Percentiles rank a stretch among this genome's conserved stretches.
These are phyloP conservation scores for Dasyurus viverrinus DNA, from an alignment of 2,113 vertebrate species.

Conservation along the genomic window DNA sequence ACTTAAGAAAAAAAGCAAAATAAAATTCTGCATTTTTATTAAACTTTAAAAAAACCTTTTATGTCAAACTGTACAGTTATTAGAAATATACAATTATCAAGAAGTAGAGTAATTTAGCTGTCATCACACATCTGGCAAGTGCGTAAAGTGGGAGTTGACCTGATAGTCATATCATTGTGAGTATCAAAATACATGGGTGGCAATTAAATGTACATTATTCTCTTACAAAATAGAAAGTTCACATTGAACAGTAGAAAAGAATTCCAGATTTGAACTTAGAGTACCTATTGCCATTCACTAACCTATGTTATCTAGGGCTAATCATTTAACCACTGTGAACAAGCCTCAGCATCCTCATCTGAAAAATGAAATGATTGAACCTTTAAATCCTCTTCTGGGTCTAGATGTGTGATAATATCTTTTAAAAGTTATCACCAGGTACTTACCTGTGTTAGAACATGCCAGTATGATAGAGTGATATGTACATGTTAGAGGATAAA, in stretches of 20 bases:
- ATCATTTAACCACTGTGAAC: background rate
- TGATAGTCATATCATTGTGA: background rate
- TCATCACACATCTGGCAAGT: background rate
- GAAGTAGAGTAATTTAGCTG: background rate
- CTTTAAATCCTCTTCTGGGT: background rate
- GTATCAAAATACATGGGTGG: background rate
- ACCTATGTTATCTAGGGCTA: background rate
- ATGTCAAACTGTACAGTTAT: background rate
- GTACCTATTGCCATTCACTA: background rate
- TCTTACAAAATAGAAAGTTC: background rate
- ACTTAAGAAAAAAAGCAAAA: background rate
- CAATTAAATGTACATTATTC: background rate
- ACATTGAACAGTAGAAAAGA: background rate
- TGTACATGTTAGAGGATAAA: background rate
- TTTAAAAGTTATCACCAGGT: background rate
- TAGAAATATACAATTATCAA: background rate
- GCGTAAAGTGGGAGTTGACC: background rate
- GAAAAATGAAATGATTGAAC: background rate
- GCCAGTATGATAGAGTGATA: background rate
- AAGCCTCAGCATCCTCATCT: background rate
- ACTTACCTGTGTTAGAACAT: background rate
- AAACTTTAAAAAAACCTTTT: background rate
- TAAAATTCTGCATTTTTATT: background rate
- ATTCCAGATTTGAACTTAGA: no score
- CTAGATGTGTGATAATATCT: background rate